Evolutionary conservation across 1,140 invertebrate genomes (phyloP), one percentile per base, ranked within the genome.

Genomic region (Colletes gigas): DNA sequence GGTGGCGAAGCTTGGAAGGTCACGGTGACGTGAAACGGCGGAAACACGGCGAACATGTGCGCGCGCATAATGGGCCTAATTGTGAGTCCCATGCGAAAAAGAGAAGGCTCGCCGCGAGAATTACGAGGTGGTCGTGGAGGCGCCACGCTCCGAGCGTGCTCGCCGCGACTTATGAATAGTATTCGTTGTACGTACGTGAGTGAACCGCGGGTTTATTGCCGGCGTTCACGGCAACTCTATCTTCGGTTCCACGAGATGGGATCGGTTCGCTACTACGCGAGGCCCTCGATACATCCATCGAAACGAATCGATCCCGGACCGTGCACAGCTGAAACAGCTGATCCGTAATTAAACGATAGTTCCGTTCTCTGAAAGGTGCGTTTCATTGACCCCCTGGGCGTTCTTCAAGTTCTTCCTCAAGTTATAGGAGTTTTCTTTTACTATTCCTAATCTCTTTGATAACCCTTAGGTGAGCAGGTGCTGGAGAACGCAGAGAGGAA

Each of bases 161-260:
- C 41, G 41, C 59, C 44, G 62, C 62, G 70, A 65, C 67, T 87
- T 78, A 86, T 87, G 81, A 87, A 87, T 87, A 87, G 81, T 83
- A 83, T 80, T 87, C 84, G 60, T 87, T 87, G 84, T 86, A 50
- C 10, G 50, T 50, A 81, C 67, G 55, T 17, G 57, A 68, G 66
- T 54, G 76, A 67, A 74, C 30, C 41, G 76, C 71, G 60, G 60
- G 74, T 78, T 86, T 75, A 74, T 80, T 75, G 55, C 77, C 54
- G 54, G 76, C 78, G 47, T 82, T 78, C 81, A 65, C 77, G 77
- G 77, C 73, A 76, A 83, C 86, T 86, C 81, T 81, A 78, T 86
- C 81, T 78, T 81, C 57, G 59, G 55, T 74, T n/a, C 52, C 30
- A 0, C 8, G 59, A 44, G 69, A 81, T 78, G 67, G 41, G 67